Percentiles rank a stretch among this genome's conserved stretches.
Evolutionary conservation across 2,888 invertebrate genomes (phyloP).

Genomic region (Masnerella sp.): DNA sequence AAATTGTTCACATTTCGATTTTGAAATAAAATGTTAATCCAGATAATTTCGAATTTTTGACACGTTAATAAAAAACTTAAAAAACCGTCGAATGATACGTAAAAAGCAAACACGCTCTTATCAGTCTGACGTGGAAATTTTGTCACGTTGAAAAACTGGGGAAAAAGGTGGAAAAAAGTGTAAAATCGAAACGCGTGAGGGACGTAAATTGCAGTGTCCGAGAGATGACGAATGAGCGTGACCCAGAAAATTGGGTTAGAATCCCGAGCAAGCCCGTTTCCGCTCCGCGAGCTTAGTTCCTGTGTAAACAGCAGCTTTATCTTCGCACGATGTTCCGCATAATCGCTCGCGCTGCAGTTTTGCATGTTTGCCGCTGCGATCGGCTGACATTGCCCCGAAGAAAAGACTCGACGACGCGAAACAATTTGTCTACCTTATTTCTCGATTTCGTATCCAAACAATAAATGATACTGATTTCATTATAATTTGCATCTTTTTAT

Average conservation of each 20-base stretch:
- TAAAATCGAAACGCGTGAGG: slow-evolving; percentile 6
- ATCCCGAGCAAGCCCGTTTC: slow-evolving; percentile 41
- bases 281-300: slow-evolving; percentile 36
- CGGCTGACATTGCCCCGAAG: slow-evolving; percentile 24
- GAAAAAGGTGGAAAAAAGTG: no score
- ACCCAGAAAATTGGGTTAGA: slow-evolving; percentile 55
- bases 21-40: no score
- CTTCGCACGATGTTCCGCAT: slow-evolving; percentile 54
- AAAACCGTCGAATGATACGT: not conserved
- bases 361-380: slow-evolving; percentile 60
- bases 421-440: slow-evolving; percentile 21
- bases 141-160: no score
- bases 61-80: not conserved
- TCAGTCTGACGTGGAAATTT: not conserved
- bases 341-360: slow-evolving; percentile 63
- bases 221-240: slow-evolving; percentile 46
- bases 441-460: slow-evolving; percentile 10
- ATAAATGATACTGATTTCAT: no score
- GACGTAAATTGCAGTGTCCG: slow-evolving; percentile 43
- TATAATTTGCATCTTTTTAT: no score
- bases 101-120: not conserved
- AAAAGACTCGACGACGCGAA: slow-evolving; percentile 22
- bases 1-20: no score
- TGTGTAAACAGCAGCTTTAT: slow-evolving; percentile 63
- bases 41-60: no score